These are phyloP conservation scores for Odontamblyopus lacepedii DNA, from an alignment of 2,797 vertebrate genomes.

Conservation along the genomic window DNA sequence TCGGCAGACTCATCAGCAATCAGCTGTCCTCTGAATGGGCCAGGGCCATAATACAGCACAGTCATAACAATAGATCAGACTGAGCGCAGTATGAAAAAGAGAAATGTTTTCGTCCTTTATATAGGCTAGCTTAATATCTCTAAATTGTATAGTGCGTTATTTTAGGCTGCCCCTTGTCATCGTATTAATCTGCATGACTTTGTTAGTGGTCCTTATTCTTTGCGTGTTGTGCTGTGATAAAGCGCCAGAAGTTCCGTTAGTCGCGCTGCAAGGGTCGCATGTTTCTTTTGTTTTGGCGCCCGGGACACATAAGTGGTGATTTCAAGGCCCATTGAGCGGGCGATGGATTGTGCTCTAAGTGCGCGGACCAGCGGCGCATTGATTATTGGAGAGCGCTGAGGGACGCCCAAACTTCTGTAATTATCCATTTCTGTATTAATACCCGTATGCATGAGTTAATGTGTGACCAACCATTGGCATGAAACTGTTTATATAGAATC, in stretches of 20 bases:
- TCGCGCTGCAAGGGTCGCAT: conserved; percentile 68
- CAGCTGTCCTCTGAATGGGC: conserved; percentile 47
- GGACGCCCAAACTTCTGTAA: conserved; percentile 41
- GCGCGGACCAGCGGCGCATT: conserved; percentile 56
- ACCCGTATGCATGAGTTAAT: background rate
- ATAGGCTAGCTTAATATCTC: background rate
- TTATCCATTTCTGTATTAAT: conserved; percentile 2
- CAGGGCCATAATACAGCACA: conserved; percentile 9
- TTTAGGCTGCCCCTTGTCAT: background rate
- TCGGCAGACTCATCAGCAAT: conserved; percentile 73
- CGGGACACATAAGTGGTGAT: conserved; percentile 73
- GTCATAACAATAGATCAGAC: conserved; percentile 9
- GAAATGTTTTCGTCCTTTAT: background rate
- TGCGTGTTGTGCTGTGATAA: conserved; percentile 35
- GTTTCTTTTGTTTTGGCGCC: conserved; percentile 75
- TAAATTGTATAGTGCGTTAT: background rate
- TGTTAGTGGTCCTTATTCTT: background rate
- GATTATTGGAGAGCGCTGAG: conserved; percentile 57
- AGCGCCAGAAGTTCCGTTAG: conserved; percentile 70
- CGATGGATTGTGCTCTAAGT: conserved; percentile 76
- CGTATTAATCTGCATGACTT: conserved; percentile 2
- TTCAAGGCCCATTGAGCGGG: conserved; percentile 81
- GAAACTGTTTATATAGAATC: background rate
- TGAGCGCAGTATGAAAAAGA: background rate
- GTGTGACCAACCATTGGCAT: background rate